Percentiles rank a stretch among this genome's conserved stretches.
These are phyloP conservation scores for Halictus rubicundus DNA, from an alignment of 1,140 invertebrate genomes.

Conservation along the genomic window DNA sequence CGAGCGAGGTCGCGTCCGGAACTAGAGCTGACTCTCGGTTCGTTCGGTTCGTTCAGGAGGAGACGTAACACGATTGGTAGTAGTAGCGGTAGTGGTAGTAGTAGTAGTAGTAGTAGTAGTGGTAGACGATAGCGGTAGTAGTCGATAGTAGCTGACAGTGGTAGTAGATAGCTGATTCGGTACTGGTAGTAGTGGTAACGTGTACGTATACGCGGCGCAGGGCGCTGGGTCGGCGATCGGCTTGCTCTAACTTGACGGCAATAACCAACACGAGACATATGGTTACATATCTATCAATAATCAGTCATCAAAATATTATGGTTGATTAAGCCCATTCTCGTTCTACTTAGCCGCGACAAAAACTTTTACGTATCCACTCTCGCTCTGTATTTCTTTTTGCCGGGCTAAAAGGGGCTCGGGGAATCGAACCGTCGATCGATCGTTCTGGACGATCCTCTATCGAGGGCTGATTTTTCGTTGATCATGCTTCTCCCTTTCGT, in stretches of 20 bases:
- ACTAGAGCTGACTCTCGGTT: slow-evolving; percentile 76
- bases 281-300: slow-evolving; percentile 66
- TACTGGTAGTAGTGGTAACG: slow-evolving; percentile 74
- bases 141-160: slow-evolving; percentile 78
- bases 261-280: slow-evolving; percentile 75
- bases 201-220: slow-evolving; percentile 79
- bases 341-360: too few relatives aligned
- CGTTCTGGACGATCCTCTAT: too few relatives aligned
- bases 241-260: slow-evolving; percentile 80
- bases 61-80: slow-evolving; percentile 77
- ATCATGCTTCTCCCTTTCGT: background rate
- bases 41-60: slow-evolving; percentile 76
- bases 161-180: slow-evolving; percentile 76
- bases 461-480: too few relatives aligned
- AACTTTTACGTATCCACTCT: background rate
- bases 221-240: slow-evolving; percentile 77
- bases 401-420: background rate
- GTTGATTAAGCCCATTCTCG: too few relatives aligned
- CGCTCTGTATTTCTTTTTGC: background rate
- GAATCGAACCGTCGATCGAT: background rate
- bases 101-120: slow-evolving; percentile 71
- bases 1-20: slow-evolving; percentile 74
- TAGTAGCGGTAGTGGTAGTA: slow-evolving; percentile 71
- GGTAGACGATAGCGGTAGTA: slow-evolving; percentile 72
- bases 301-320: slow-evolving; percentile 39